Base-by-base conservation (phyloP, 2,797 vertebrate genomes). In the Notolabrus celidotus region DNA sequence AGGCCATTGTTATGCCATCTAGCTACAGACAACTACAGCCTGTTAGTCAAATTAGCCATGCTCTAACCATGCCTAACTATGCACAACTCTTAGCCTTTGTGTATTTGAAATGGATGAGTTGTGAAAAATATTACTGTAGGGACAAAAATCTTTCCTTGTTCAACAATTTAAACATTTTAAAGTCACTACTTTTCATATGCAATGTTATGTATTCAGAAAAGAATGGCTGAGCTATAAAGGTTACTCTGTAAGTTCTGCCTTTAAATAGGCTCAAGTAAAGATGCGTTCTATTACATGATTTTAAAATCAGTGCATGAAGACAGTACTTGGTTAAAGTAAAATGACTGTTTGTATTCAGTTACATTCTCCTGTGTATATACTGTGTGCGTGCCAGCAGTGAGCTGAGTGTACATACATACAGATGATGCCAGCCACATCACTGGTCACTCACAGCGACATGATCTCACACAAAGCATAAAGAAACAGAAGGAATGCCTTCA, bases 291-390 rank as follows among this genome's bases (percentile, higher is more conserved):
- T 1, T 31, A 14, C 3, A 0, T 65, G 23, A 31, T 46, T 12
- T 29, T 29, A 67, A 67, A 50, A 36, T 50, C 33, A 54, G 9
- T 31, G 10, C 36, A 52, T 22, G 20, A 22, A 15, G 7, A 52
- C 1, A 9, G 36, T 8, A 7, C 17, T 52, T 5, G 1, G 1
- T 34, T 39, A 31, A 53, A 41, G 42, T 41, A 19, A 41, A 42
- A 8, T 11, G 58, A 14, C 31, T 25, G 10, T 41, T 62, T 58
- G 2, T 33, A 58, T 49, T 31, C 39, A 19, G 19, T 59, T 22
- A 39, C 47, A 19, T 11, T 16, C 41, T 22, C 14, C 10, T 36
- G 19, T 54, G 54, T 23, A n/a, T n/a, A 29, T 23, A 25, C 9
- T 47, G 16, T 36, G 19, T 22, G 33, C 25, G 5, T 22, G 31